Base-by-base conservation (phyloP, 2,888 invertebrate genomes). In the Caenorhabditis virilis region DNA sequence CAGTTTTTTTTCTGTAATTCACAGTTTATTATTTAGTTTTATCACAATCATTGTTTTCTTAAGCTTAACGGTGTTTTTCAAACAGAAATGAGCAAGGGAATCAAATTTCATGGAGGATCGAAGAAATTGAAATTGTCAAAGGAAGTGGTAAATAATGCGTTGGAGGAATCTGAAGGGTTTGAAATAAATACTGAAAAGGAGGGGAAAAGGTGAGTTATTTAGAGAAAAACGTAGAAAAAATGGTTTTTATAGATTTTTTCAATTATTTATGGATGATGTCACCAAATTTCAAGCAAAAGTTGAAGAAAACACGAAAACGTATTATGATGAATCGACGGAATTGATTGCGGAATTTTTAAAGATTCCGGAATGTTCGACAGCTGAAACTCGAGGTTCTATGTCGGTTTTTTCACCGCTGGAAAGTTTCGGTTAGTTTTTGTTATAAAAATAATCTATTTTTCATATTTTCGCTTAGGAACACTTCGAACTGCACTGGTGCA, bases 401-500 rank as follows among this genome's bases (percentile, higher is more conserved):
- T 53, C 53, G 0, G 59, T 60, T 15, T 60, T 53, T 33, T 35
- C 49, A 2, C 48, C 59, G 15, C 13, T 47, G 2, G 53, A 43
- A 7, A 0, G 42, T 7, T 16, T 27, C 16, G 33, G 54, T 2
- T 50, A 23, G 9, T 36, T 5, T 13, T 36, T 36, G 7, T n/a
- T 30, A 6, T 9, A 6, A 30, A 30, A 30, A 30, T 9, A 30
- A 30, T 22, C 25, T 23, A 15, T 23, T 42, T 23, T 42, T 22
- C 3, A 20, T 42, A 3, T 42, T 42, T 13, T 23, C 23, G 22
- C 9, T 20, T 13, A 16, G 25, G 16, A 6, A 45, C 26, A 27
- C 15, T 45, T n/a, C 47, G 56, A 1, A 66, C 62, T 1, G 69
- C 66, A 0, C 43, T 69, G 15, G 66, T 69, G 26, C 65, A 66